phyloP scores from a whole-genome alignment of 2,888 invertebrate species.

The Melangyna quadrimaculata region DNA sequence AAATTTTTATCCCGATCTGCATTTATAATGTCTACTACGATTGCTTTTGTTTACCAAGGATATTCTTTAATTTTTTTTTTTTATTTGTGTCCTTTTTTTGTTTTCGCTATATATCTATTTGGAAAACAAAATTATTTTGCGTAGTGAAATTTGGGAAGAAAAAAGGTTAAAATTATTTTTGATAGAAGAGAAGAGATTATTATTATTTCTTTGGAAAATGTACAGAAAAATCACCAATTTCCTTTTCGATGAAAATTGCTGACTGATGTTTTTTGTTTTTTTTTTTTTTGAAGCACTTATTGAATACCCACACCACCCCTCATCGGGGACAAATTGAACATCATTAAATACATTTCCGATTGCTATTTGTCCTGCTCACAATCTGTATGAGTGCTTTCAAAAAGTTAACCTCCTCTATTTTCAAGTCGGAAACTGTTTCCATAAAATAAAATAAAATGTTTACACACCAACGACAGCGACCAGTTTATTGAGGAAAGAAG shows the following conservation, averaged over 20 bases:
- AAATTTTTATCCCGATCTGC: constrained; percentile 61
- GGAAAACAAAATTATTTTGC: neutral
- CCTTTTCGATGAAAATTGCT: neutral
- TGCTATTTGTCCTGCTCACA: constrained; percentile 39
- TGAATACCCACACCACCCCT: neutral
- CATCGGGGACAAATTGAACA: constrained; percentile 37
- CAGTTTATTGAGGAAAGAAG: constrained; percentile 5
- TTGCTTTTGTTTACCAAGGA: constrained; percentile 58
- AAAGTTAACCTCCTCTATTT: neutral
- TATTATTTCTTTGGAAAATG: neutral
- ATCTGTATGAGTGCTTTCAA: constrained; percentile 26
- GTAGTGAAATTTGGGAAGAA: neutral
- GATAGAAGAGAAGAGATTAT: neutral
- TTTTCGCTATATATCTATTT: neutral
- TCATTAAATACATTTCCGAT: constrained; percentile 57
- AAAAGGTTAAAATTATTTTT: neutral
- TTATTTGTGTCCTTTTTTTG: neutral
- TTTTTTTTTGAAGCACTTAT: constrained; percentile 8
- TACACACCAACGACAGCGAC: constrained; percentile 34
- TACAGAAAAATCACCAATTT: constrained; percentile 15
- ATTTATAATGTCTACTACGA: constrained; percentile 54
- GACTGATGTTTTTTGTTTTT: neutral
- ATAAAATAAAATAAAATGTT: constrained; percentile 56
- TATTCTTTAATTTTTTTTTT: constrained; percentile 41
- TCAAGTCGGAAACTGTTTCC: constrained; percentile 36